Conservation (phyloP, 2,113 vertebrate species). For the Pitta sordida region DNA sequence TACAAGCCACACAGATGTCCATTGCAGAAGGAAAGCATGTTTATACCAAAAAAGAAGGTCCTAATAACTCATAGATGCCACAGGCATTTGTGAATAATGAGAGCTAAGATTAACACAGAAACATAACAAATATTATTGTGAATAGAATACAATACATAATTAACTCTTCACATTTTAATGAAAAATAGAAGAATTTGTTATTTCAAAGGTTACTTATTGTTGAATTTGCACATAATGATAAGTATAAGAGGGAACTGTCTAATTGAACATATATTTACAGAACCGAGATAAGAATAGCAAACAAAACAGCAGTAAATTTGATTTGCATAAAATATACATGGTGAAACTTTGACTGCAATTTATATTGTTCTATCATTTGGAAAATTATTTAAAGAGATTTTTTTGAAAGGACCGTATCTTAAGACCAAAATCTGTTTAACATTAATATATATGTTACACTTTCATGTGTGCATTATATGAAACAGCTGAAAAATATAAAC, state of each 20-base stretch:
- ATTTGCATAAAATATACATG: conserved; percentile 39
- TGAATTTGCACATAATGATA: conserved; percentile 35
- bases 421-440: conserved; percentile 19
- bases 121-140: conserved; percentile 45
- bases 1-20: conserved; percentile 13
- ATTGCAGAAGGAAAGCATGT: conserved; percentile 1
- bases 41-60: conserved; percentile 40
- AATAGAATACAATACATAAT: conserved; percentile 39
- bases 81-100: conserved; percentile 53
- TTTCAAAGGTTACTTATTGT: conserved; percentile 48
- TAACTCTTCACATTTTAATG: conserved; percentile 56
- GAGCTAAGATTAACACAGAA: conserved; percentile 56
- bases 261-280: conserved; percentile 40
- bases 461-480: conserved; percentile 34
- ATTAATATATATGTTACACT: conserved; percentile 29
- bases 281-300: conserved; percentile 13
- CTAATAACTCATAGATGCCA: conserved; percentile 29
- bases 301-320: conserved; percentile 3
- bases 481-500: conserved; percentile 54
- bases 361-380: background rate
- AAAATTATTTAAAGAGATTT: background rate
- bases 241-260: background rate
- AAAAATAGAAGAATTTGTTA: conserved; percentile 47
- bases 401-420: background rate
- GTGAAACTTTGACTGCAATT: conserved; percentile 2